Percentiles rank a stretch among this genome's conserved stretches.
Evolutionary conservation across 2,888 invertebrate species (phyloP).

Genomic region (Pogonocherus hispidulus): DNA sequence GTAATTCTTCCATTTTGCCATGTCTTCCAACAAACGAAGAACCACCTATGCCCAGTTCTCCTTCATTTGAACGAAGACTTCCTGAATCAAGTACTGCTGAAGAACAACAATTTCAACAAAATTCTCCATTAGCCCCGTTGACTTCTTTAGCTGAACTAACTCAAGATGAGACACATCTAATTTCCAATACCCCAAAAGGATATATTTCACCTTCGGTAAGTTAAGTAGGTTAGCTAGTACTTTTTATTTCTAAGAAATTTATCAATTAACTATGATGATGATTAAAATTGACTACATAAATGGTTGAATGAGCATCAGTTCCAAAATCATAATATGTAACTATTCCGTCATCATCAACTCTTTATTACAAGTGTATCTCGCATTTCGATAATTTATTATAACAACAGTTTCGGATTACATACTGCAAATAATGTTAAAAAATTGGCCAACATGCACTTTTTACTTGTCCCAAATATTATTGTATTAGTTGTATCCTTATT

Average conservation of each 20-base stretch:
- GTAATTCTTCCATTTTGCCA: conserved; percentile 70
- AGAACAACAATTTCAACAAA: conserved; percentile 51
- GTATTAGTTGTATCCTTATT: too few species aligned
- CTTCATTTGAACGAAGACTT: conserved; percentile 61
- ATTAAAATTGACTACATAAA: too few species aligned
- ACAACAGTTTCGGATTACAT: too few species aligned
- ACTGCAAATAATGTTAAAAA: too few species aligned
- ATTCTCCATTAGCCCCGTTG: conserved; percentile 30
- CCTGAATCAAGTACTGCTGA: conserved; percentile 57
- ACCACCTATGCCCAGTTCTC: conserved; percentile 62
- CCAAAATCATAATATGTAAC: too few species aligned
- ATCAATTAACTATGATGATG: too few species aligned
- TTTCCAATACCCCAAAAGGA: conserved; percentile 64
- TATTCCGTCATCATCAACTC: too few species aligned
- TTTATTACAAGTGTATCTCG: too few species aligned
- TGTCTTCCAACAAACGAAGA: conserved; percentile 68
- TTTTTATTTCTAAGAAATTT: not conserved
- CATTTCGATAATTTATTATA: too few species aligned
- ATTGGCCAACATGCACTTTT: too few species aligned
- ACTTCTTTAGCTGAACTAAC: conserved; percentile 60
- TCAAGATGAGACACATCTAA: conserved; percentile 66
- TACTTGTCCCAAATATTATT: too few species aligned
- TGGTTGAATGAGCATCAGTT: too few species aligned
- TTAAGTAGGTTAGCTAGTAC: conserved; percentile 24
- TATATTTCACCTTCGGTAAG: conserved; percentile 68